Base-by-base conservation (phyloP, 2,888 invertebrate species). In the Eretmocerus hayati region DNA sequence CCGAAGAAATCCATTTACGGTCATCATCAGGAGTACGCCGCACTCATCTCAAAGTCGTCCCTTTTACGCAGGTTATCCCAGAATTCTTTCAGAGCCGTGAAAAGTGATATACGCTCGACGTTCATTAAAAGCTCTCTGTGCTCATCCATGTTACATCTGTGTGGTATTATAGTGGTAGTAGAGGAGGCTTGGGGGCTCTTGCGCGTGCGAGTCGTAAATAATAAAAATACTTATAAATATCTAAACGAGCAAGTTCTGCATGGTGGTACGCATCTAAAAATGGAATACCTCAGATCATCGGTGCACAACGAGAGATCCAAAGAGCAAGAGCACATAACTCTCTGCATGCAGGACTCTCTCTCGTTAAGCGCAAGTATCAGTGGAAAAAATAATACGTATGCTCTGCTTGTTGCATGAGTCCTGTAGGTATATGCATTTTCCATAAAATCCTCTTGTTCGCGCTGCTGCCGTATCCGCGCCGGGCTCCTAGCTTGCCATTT, bases 41-140 rank as follows among this genome's bases (percentile, higher is more conserved):
- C n/a, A n/a, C n/a, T n/a, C n/a, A n/a, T n/a, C n/a, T n/a, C n/a
- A n/a, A n/a, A n/a, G n/a, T n/a, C n/a, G n/a, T n/a, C n/a, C n/a
- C n/a, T n/a, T n/a, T n/a, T n/a, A n/a, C n/a, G n/a, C n/a, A n/a
- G n/a, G n/a, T n/a, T n/a, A n/a, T n/a, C n/a, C n/a, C n/a, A n/a
- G n/a, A n/a, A n/a, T n/a, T n/a, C n/a, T n/a, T n/a, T n/a, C n/a
- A n/a, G 31, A 46, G 44, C 47, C 46, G 46, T 52, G 50, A 53
- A 53, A 53, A 53, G 50, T 53, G 53, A 53, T 53, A 53, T 53
- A 50, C 50, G 50, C 49, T 50, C 47, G 44, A 23, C 44, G 50
- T 47, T 53, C 50, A 46, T 53, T 53, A 53, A 53, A 47, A 46
- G 42, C 44, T 42, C 39, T 5, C 15, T 20, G 13, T 23, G 15